Percentiles rank a stretch among this genome's conserved stretches.
phyloP scores from a whole-genome alignment of 2,888 invertebrate genomes.

The Amiota communis region DNA sequence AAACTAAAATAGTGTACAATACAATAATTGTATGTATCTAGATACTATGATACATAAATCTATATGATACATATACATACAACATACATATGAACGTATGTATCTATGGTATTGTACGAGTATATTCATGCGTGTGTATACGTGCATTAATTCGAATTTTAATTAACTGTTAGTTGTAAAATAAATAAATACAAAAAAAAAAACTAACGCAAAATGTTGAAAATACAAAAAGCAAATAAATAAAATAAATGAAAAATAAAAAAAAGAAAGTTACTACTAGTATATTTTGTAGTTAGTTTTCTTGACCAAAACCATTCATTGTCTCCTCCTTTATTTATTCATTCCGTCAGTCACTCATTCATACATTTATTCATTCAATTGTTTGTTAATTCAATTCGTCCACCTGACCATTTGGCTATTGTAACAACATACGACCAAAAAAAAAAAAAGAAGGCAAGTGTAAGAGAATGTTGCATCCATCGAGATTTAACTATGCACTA shows the following conservation, averaged over 20 bases:
- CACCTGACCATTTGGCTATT: too few species aligned
- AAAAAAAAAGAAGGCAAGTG: too few species aligned
- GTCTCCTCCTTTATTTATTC: too few species aligned
- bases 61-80: background rate
- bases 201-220: constrained; percentile 1
- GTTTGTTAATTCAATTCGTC: too few species aligned
- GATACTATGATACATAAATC: background rate
- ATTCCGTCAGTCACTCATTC: too few species aligned
- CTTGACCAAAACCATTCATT: background rate
- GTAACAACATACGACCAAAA: too few species aligned
- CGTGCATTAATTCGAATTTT: constrained; percentile 60
- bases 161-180: constrained; percentile 52
- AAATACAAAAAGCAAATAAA: background rate
- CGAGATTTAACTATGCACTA: too few species aligned
- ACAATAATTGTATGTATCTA: background rate
- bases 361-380: too few species aligned
- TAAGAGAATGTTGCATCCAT: too few species aligned
- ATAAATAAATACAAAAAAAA: constrained; percentile 52
- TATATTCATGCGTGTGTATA: constrained; percentile 27
- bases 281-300: background rate
- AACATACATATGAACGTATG: constrained; percentile 11
- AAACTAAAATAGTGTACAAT: background rate
- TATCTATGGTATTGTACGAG: too few species aligned
- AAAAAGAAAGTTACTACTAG: constrained; percentile 17
- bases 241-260: background rate